Base-by-base conservation (phyloP, 2,797 vertebrate species). In the Siniperca scherzeri region DNA sequence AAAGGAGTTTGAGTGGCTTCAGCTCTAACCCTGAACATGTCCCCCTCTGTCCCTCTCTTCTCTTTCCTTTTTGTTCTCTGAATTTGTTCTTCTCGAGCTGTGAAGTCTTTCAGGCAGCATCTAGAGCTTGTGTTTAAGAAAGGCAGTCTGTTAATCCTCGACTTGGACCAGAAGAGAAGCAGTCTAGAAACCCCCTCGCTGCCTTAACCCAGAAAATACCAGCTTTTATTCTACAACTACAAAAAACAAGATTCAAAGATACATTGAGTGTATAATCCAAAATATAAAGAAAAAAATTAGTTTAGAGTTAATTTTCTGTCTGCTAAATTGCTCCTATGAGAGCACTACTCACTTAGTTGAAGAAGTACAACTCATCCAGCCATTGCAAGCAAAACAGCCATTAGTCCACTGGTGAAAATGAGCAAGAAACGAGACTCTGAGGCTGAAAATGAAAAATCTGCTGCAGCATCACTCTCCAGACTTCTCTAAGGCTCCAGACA, bases 31-130 rank as follows among this genome's bases (percentile, higher is more conserved):
- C 88, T 61, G 87, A 90, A 83, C 78, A 82, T 79, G 85, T 83
- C 82, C 73, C 87, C 72, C 50, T 78, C 85, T 74, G 65, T 73
- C 79, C 74, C 62, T 69, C 68, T 57, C 74, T 22, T 50, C 76
- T 36, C 57, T 72, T 33, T 70, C 56, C 53, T 82, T 88, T 87
- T 84, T 89, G 48, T 91, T 84, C 73, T 68, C 78, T 50, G 65
- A 77, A 79, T 85, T 76, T 2, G 40, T 77, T 72, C 61, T 68
- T 80, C 72, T 82, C 73, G 70, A 64, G 78, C 82, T 78, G 77
- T 77, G 70, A 78, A 88, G 85, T 87, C 89, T 89, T 92, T 91
- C 82, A 91, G 77, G 78, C 74, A 83, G 82, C 89, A 90, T 87
- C 85, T 87, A 87, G 85, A 85, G 83, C 80, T 76, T 27, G 61